A percentile compares a stretch with the other conserved stretches of the same genome.
Conservation (phyloP, 2,113 vertebrate species). For the Danionella cerebrum region DNA sequence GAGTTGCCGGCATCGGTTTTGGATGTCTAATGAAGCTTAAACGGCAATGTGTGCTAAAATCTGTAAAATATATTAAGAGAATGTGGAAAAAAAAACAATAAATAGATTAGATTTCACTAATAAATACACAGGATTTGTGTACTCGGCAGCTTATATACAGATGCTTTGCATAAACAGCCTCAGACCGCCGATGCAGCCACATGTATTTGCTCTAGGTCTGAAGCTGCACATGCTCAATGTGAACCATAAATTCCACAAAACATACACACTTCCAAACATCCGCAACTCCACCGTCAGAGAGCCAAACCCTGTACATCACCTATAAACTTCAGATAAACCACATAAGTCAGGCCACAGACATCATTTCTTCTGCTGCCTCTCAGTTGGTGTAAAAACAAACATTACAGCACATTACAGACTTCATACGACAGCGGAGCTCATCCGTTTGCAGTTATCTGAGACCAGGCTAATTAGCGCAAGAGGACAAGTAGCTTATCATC, state of each 20-base stretch:
- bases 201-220: conserved; percentile 26
- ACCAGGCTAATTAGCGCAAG: background rate
- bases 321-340: conserved; percentile 20
- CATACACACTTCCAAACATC: conserved; percentile 13
- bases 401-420: background rate
- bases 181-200: conserved; percentile 10
- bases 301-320: conserved; percentile 9
- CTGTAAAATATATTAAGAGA: no score
- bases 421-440: background rate
- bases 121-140: background rate
- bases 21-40: no score
- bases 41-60: no score
- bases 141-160: background rate
- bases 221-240: background rate
- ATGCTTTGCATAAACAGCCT: background rate
- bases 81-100: background rate
- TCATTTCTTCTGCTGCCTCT: conserved; percentile 18
- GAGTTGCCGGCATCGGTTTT: no score
- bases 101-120: background rate
- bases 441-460: background rate
- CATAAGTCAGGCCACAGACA: conserved; percentile 28
- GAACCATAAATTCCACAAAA: background rate
- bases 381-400: conserved; percentile 22
- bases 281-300: background rate
- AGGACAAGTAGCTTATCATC: background rate